Percentiles rank a stretch among this genome's conserved stretches.
phyloP scores from a whole-genome alignment of 2,888 invertebrate genomes.

The Tethea ocularis region DNA sequence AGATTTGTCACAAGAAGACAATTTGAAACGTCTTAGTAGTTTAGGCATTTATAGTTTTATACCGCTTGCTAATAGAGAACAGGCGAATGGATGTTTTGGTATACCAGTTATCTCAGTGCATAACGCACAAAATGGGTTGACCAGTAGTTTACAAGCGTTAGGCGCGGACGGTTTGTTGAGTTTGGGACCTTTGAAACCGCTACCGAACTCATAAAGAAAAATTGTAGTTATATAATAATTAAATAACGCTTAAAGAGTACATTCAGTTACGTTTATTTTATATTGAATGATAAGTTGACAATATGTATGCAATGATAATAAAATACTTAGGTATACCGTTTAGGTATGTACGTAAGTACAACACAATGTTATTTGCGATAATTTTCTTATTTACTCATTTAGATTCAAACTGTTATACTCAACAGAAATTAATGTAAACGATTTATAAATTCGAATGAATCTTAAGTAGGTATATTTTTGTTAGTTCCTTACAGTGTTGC shows the following conservation, averaged over 20 bases:
- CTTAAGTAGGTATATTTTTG: neutral
- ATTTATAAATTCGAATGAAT: neutral
- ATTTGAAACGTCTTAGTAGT: slow-evolving; percentile 84
- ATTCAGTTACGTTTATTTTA: neutral
- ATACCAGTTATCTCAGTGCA: slow-evolving; percentile 88
- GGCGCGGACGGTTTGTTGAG: slow-evolving; percentile 89
- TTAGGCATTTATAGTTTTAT: slow-evolving; percentile 90
- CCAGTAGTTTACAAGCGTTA: slow-evolving; percentile 83
- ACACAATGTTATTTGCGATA: neutral
- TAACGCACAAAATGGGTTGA: slow-evolving; percentile 84
- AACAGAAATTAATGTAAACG: neutral
- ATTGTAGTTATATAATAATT: neutral
- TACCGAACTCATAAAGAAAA: slow-evolving; percentile 68
- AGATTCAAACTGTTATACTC: neutral
- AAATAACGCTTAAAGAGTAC: neutral
- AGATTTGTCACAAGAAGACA: slow-evolving; percentile 87
- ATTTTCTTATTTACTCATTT: neutral
- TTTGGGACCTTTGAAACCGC: slow-evolving; percentile 87
- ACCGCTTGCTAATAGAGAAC: slow-evolving; percentile 86
- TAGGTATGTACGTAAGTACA: neutral
- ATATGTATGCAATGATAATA: neutral
- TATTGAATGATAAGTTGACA: neutral
- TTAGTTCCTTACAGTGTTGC: slow-evolving; percentile 27
- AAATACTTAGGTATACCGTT: neutral
- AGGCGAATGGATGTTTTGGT: slow-evolving; percentile 86